phyloP scores from a whole-genome alignment of 2,888 invertebrate species.

The Ypsolopha scabrella region DNA sequence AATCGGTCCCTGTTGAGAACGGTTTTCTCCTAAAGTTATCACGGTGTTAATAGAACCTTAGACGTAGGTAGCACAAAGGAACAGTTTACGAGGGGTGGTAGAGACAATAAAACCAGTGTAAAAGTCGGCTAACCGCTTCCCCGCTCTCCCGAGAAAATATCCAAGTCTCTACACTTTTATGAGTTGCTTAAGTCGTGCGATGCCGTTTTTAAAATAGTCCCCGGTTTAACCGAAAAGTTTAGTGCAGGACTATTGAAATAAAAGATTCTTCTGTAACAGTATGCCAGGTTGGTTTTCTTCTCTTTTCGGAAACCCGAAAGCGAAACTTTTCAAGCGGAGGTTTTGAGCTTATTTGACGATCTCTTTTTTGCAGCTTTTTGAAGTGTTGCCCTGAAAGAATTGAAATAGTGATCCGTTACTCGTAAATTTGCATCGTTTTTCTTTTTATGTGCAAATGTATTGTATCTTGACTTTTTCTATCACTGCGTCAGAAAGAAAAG shows the following conservation, averaged over 20 bases:
- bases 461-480: too few species aligned
- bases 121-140: slow-evolving; percentile 58
- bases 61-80: slow-evolving; percentile 53
- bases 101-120: slow-evolving; percentile 63
- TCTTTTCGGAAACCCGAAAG: too few species aligned
- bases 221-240: slow-evolving; percentile 27
- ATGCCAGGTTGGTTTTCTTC: not conserved
- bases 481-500: too few species aligned
- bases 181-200: slow-evolving; percentile 43
- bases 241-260: slow-evolving; percentile 31
- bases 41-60: slow-evolving; percentile 56
- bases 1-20: slow-evolving; percentile 26
- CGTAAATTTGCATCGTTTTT: too few species aligned
- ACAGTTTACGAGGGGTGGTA: slow-evolving; percentile 46
- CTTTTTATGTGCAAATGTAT: too few species aligned
- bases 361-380: too few species aligned
- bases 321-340: too few species aligned
- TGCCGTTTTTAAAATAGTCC: slow-evolving; percentile 38
- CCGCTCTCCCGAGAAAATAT: slow-evolving; percentile 36
- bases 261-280: slow-evolving; percentile 17
- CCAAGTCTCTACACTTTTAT: slow-evolving; percentile 46
- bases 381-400: too few species aligned
- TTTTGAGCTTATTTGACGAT: too few species aligned
- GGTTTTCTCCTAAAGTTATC: slow-evolving; percentile 45
- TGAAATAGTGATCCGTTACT: too few species aligned